A percentile compares a stretch with the other conserved stretches of the same genome.
These are phyloP conservation scores for Megalurothrips usitatus DNA, from an alignment of 2,888 invertebrate species.

Conservation along the genomic window DNA sequence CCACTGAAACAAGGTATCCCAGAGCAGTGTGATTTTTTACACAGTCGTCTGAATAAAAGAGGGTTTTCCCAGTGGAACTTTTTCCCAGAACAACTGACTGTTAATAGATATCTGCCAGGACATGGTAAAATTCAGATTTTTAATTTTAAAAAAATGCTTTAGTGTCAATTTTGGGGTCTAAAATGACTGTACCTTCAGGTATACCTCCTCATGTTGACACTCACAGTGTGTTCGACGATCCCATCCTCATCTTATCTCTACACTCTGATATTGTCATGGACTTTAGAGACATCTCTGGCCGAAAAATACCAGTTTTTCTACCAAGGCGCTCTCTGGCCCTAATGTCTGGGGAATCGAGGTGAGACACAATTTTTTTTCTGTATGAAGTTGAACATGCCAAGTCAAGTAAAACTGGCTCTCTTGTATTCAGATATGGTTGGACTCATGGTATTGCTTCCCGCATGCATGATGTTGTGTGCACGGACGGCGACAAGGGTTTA, in stretches of 20 bases:
- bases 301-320: slow-evolving; percentile 59
- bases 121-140: slow-evolving; percentile 57
- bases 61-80: slow-evolving; percentile 39
- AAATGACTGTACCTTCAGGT: slow-evolving; percentile 52
- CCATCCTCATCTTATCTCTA: slow-evolving; percentile 81
- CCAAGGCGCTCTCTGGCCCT: slow-evolving; percentile 69
- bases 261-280: slow-evolving; percentile 84
- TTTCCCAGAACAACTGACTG: slow-evolving; percentile 75
- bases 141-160: slow-evolving; percentile 27
- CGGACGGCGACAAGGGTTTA: slow-evolving; percentile 48
- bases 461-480: slow-evolving; percentile 67
- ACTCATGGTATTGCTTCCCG: slow-evolving; percentile 83
- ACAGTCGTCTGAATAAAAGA: slow-evolving; percentile 53
- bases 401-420: background rate
- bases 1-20: slow-evolving; percentile 70
- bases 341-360: slow-evolving; percentile 74
- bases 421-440: slow-evolving; percentile 65
- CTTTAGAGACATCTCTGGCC: slow-evolving; percentile 62
- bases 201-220: slow-evolving; percentile 95
- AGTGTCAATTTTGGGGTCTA: background rate
- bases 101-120: slow-evolving; percentile 78
- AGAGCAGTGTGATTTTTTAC: slow-evolving; percentile 59
- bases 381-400: background rate
- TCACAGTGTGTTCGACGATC: slow-evolving; percentile 87
- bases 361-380: slow-evolving; percentile 36